Percentiles rank a stretch among this genome's conserved stretches.
These are phyloP conservation scores for Margarornis squamiger DNA, from an alignment of 2,797 vertebrate species.

Conservation along the genomic window DNA sequence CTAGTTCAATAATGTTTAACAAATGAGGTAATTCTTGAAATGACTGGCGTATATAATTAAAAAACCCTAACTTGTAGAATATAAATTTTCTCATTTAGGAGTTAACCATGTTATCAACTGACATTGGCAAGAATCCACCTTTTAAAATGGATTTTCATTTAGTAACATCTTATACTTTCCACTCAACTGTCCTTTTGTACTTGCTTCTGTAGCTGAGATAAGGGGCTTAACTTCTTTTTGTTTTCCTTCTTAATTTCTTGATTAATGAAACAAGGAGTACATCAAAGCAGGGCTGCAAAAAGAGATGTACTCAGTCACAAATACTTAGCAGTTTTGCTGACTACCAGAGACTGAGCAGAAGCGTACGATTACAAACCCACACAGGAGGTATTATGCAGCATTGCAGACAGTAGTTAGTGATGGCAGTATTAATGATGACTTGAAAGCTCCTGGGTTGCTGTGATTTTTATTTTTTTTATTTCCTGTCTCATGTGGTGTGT, in stretches of 20 bases:
- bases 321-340: neutral
- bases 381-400: neutral
- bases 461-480: neutral
- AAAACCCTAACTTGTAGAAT: neutral
- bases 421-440: neutral
- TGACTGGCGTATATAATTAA: neutral
- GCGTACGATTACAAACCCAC: neutral
- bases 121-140: neutral
- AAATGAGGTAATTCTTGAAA: neutral
- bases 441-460: neutral
- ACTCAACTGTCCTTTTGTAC: neutral
- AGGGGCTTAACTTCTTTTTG: neutral
- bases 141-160: neutral
- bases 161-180: neutral
- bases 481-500: neutral
- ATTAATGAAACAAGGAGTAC: neutral
- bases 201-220: neutral
- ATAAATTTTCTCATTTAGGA: neutral
- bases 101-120: neutral
- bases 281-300: neutral
- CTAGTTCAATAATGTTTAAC: neutral
- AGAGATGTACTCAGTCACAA: neutral
- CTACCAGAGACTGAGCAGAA: neutral
- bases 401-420: neutral
- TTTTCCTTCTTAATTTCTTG: neutral